phyloP scores from a whole-genome alignment of 2,888 invertebrate species.

The Fragum whitleyi region DNA sequence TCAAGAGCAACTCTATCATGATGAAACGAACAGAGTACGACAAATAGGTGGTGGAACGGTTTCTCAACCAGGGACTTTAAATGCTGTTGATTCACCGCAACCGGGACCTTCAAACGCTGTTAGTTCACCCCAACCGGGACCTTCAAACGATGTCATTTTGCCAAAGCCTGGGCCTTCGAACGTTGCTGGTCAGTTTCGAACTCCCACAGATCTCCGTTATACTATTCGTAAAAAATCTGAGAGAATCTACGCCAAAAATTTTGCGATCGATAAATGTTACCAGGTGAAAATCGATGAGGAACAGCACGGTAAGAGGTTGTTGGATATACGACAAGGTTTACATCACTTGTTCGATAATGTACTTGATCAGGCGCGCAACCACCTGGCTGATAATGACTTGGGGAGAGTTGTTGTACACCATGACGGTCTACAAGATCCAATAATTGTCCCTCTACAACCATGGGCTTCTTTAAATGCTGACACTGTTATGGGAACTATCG shows the following conservation, averaged over 20 bases:
- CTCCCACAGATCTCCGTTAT: neutral
- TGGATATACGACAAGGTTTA: conserved; percentile 10
- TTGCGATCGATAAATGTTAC: conserved; percentile 13
- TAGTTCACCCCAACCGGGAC: too few species aligned
- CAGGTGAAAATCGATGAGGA: conserved; percentile 15
- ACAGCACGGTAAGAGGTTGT: conserved; percentile 7
- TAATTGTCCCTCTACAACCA: conserved; percentile 50
- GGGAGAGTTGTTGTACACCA: conserved; percentile 41
- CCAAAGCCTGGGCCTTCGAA: too few species aligned
- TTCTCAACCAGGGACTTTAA: too few species aligned
- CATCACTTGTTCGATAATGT: conserved; percentile 28
- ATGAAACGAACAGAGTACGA: too few species aligned
- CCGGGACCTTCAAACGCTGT: too few species aligned
- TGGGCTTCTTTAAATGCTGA: conserved; percentile 42
- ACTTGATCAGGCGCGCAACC: conserved; percentile 9
- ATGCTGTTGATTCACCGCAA: too few species aligned
- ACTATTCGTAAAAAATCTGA: conserved; percentile 26
- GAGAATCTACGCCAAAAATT: conserved; percentile 19
- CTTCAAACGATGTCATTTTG: too few species aligned
- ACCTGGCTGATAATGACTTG: conserved; percentile 32
- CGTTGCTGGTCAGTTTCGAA: too few species aligned
- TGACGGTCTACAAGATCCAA: conserved; percentile 38
- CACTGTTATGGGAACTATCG: conserved; percentile 29
- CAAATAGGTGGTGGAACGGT: too few species aligned
- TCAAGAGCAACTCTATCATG: too few species aligned